Conservation (phyloP, 2,113 vertebrate species). For the Platanista minor region DNA sequence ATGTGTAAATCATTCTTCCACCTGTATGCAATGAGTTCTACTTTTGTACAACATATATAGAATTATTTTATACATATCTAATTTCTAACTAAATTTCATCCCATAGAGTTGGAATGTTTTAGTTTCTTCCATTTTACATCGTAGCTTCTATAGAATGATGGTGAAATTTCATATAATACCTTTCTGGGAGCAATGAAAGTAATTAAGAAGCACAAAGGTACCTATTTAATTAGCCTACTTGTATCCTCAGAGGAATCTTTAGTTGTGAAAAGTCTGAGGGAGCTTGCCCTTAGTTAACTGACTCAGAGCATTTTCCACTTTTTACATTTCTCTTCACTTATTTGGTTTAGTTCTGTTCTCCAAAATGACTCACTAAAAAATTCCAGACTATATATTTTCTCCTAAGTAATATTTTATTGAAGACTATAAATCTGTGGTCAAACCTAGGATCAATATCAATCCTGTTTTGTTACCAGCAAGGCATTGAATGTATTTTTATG, state of each 20-base stretch:
- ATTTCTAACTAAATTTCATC: slow-evolving; percentile 2
- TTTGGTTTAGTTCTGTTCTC: not conserved
- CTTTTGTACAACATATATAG: not conserved
- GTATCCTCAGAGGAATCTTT: slow-evolving; percentile 36
- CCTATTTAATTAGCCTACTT: slow-evolving; percentile 53
- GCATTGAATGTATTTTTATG: not conserved
- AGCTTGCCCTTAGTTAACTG: slow-evolving; percentile 18
- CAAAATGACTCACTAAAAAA: not conserved
- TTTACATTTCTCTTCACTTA: not conserved
- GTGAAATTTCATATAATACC: slow-evolving; percentile 25
- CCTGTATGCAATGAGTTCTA: not conserved
- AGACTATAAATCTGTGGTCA: not conserved
- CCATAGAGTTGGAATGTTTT: not conserved
- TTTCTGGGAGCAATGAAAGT: slow-evolving; percentile 41
- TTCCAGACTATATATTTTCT: not conserved
- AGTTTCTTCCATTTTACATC: not conserved
- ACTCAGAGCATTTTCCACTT: not conserved
- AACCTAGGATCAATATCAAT: not conserved
- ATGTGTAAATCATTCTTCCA: not conserved
- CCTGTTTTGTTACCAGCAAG: not conserved
- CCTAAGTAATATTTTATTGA: not conserved
- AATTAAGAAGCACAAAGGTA: slow-evolving; percentile 45
- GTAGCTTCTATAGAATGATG: slow-evolving; percentile 1
- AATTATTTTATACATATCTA: not conserved
- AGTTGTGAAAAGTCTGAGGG: not conserved